phyloP scores from a whole-genome alignment of 2,888 invertebrate genomes.

The Hymenopus coronatus region DNA sequence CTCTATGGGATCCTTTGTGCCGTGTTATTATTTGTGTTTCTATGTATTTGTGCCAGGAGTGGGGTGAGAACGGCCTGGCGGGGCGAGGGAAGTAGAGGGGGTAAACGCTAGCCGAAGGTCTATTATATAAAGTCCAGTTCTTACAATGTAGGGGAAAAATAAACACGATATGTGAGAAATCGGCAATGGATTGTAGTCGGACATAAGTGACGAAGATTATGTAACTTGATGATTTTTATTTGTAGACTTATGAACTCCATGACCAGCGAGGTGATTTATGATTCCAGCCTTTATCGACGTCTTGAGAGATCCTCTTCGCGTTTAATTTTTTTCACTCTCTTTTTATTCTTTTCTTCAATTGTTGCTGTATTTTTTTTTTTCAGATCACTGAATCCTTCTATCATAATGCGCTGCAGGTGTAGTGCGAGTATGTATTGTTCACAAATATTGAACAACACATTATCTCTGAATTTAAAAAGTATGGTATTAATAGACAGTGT shows the following conservation, averaged over 20 bases:
- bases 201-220: neutral
- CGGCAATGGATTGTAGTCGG: neutral
- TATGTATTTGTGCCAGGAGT: neutral
- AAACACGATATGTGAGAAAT: neutral
- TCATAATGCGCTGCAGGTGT: too few species aligned
- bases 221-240: neutral
- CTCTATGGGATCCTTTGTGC: neutral
- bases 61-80: neutral
- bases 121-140: neutral
- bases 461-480: too few species aligned
- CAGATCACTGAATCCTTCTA: too few species aligned
- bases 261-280: neutral
- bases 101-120: neutral
- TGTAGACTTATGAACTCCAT: neutral
- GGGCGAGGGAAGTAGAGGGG: neutral
- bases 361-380: too few species aligned
- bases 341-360: too few species aligned
- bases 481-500: too few species aligned
- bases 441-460: too few species aligned
- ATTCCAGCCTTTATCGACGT: neutral
- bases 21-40: constrained; percentile 11
- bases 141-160: neutral
- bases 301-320: neutral
- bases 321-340: too few species aligned
- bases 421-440: too few species aligned